Conservation (phyloP, 2,797 vertebrate genomes). For the Cheirogaleus major region DNA sequence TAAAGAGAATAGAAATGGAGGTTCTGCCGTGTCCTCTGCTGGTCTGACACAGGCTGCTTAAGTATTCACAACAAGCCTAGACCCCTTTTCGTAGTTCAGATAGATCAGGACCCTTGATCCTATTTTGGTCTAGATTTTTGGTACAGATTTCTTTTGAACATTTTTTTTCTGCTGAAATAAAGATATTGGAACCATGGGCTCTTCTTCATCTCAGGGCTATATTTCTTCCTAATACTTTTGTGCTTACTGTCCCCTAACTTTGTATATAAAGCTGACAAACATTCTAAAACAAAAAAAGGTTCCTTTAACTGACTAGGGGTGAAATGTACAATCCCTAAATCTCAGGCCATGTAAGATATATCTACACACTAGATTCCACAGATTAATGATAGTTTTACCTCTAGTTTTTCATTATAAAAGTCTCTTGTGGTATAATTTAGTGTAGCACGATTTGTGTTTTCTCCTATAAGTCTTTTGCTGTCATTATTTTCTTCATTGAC, state of each 20-base stretch:
- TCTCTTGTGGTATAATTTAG: constrained; percentile 93
- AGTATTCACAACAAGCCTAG: background rate
- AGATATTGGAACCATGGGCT: background rate
- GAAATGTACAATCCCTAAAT: background rate
- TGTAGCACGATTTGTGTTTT: constrained; percentile 90
- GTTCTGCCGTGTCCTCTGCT: background rate
- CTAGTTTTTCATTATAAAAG: constrained; percentile 90
- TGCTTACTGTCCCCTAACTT: background rate
- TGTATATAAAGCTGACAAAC: background rate
- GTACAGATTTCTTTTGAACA: background rate
- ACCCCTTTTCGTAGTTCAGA: background rate
- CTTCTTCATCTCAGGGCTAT: background rate
- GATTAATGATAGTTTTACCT: constrained; percentile 85
- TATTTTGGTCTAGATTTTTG: background rate
- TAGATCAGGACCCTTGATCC: background rate
- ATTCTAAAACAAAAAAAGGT: background rate
- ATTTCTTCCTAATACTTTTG: background rate
- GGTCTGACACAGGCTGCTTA: background rate
- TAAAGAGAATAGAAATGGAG: background rate
- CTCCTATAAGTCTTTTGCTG: constrained; percentile 90
- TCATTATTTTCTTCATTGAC: constrained; percentile 92
- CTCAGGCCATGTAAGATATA: background rate
- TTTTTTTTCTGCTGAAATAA: background rate
- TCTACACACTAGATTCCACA: background rate
- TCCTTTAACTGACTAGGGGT: background rate